A percentile compares a stretch with the other conserved stretches of the same genome.
Evolutionary conservation across 2,888 invertebrate genomes (phyloP).

Genomic region (Gortyna flavago): DNA sequence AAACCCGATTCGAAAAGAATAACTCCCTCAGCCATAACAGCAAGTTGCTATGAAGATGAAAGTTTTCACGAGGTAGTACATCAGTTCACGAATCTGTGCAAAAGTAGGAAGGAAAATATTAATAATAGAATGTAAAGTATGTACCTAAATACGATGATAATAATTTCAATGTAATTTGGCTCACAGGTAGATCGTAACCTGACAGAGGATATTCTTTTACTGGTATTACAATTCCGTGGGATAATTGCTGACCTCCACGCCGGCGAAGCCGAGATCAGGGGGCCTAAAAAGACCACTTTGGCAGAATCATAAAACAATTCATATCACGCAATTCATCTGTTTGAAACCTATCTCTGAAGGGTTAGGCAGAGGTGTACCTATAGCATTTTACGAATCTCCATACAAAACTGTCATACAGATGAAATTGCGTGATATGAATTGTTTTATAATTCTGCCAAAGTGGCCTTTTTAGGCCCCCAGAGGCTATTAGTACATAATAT

Average conservation of each 20-base stretch:
- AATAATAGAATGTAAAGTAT: background rate
- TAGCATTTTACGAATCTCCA: no score
- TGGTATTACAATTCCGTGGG: background rate
- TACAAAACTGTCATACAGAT: no score
- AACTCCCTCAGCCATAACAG: background rate
- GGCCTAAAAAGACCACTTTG: no score
- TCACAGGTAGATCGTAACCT: background rate
- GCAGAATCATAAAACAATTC: no score
- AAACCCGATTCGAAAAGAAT: background rate
- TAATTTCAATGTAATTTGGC: background rate
- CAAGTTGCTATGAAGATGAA: background rate
- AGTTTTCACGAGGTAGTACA: background rate
- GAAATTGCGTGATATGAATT: no score
- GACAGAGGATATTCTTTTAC: background rate
- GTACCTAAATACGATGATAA: background rate
- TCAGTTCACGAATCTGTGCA: background rate
- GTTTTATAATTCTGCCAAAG: no score
- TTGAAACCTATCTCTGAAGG: no score
- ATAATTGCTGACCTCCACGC: background rate
- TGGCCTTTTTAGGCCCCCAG: no score
- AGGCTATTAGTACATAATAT: background rate
- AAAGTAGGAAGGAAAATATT: background rate
- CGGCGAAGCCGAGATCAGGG: background rate
- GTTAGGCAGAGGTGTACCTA: no score
- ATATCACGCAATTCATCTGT: no score